phyloP scores from a whole-genome alignment of 1,140 invertebrate species.

The Lepidurus apus region DNA sequence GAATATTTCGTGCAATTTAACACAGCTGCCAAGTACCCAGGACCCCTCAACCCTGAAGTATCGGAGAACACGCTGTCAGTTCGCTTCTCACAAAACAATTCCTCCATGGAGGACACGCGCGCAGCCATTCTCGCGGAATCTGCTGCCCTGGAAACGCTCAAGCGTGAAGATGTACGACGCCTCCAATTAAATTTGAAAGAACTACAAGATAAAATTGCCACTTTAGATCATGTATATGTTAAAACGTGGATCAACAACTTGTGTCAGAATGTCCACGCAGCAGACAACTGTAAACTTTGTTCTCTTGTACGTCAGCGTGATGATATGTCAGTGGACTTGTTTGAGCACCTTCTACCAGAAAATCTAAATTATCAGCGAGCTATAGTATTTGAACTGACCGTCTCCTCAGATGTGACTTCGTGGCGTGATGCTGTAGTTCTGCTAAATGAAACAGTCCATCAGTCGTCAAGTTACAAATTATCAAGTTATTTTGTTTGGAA shows the following conservation, averaged over 20 bases:
- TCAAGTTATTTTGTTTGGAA: too few relatives aligned
- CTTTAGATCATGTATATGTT: not conserved
- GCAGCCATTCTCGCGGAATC: not conserved
- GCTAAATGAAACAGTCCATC: too few relatives aligned
- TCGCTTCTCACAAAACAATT: not conserved
- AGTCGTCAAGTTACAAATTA: too few relatives aligned
- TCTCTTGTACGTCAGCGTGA: not conserved
- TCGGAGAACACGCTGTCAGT: not conserved
- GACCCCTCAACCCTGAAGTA: not conserved
- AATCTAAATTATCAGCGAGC: not conserved
- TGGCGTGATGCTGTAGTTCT: not conserved
- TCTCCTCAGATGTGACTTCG: not conserved
- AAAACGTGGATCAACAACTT: not conserved
- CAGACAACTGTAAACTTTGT: not conserved
- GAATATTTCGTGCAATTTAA: not conserved
- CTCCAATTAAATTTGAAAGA: rapidly evolving
- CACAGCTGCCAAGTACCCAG: not conserved
- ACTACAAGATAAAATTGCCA: not conserved
- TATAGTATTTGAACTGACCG: not conserved
- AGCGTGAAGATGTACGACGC: not conserved
- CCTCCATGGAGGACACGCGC: not conserved
- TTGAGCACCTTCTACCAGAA: not conserved
- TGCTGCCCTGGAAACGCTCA: not conserved
- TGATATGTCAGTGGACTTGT: not conserved
- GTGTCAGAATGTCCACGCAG: not conserved